phyloP scores from a whole-genome alignment of 2,888 invertebrate species.

The Tetranychus piercei region DNA sequence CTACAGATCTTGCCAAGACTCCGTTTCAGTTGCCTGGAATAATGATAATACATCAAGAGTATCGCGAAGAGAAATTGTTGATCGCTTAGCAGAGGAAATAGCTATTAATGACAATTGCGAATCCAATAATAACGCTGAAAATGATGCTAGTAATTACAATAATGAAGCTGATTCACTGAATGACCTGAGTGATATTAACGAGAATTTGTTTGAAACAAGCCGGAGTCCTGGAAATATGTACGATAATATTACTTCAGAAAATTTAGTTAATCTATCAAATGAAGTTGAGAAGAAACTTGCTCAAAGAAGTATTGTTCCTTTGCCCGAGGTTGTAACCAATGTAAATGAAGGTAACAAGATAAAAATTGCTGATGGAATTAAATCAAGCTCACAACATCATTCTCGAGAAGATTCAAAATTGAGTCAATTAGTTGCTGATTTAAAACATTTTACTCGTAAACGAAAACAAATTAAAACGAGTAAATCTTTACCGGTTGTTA shows the following conservation, averaged over 20 bases:
- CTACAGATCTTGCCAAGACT: neutral
- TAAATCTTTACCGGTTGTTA: neutral
- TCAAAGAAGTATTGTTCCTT: neutral
- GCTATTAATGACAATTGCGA: neutral
- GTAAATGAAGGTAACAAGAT: neutral
- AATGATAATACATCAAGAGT: neutral
- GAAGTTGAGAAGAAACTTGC: neutral
- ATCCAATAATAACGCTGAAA: neutral
- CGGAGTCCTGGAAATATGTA: neutral
- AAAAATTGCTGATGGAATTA: neutral
- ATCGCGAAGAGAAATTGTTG: neutral
- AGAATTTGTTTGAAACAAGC: neutral
- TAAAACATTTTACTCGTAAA: neutral
- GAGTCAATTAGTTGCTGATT: neutral
- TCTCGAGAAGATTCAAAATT: neutral
- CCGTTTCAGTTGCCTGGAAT: neutral
- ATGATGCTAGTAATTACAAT: neutral
- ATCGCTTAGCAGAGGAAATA: neutral
- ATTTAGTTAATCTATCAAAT: neutral
- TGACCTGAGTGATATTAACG: neutral
- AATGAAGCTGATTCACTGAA: neutral
- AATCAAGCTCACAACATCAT: neutral
- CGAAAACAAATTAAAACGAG: neutral
- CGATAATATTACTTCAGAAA: neutral
- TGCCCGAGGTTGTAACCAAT: neutral